Evolutionary conservation across 2,888 invertebrate genomes (phyloP).

Genomic region (Clepsis dumicolana): DNA sequence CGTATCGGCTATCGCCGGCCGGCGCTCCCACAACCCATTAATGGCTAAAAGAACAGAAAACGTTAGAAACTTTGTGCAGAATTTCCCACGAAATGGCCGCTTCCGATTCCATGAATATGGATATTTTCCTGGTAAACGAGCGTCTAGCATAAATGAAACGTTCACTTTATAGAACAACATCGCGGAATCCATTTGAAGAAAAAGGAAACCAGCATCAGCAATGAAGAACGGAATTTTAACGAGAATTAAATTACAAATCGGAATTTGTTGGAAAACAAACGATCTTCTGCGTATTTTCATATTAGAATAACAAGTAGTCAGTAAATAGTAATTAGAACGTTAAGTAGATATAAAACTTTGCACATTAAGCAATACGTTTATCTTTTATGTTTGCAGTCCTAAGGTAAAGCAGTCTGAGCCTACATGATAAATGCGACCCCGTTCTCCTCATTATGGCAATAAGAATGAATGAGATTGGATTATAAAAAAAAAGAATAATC

Average conservation of each 20-base stretch:
- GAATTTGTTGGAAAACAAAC: conserved; percentile 30
- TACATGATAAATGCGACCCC: too few species aligned
- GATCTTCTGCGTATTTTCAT: not conserved
- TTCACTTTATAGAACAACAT: conserved; percentile 31
- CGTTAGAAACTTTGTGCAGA: conserved; percentile 29
- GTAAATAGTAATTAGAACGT: not conserved
- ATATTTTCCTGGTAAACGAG: conserved; percentile 40
- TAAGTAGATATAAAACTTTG: too few species aligned
- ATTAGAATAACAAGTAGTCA: not conserved
- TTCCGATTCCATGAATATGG: conserved; percentile 42
- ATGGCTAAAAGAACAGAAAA: conserved; percentile 34
- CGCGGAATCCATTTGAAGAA: conserved; percentile 23
- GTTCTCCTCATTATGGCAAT: too few species aligned
- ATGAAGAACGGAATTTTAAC: conserved; percentile 40
- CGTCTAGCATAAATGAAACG: conserved; percentile 39
- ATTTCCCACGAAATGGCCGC: conserved; percentile 38
- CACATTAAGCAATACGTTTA: too few species aligned
- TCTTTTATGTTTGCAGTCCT: too few species aligned
- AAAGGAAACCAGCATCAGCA: conserved; percentile 31
- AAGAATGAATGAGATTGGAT: too few species aligned
- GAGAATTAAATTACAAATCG: conserved; percentile 33
- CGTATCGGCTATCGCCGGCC: not conserved
- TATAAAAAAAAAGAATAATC: not conserved
- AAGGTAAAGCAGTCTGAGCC: too few species aligned
- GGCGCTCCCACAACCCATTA: conserved; percentile 19